Evolutionary conservation across 1,140 invertebrate species (phyloP), one percentile per base, ranked within the genome.

Genomic region (Reticulitermes speratus): DNA sequence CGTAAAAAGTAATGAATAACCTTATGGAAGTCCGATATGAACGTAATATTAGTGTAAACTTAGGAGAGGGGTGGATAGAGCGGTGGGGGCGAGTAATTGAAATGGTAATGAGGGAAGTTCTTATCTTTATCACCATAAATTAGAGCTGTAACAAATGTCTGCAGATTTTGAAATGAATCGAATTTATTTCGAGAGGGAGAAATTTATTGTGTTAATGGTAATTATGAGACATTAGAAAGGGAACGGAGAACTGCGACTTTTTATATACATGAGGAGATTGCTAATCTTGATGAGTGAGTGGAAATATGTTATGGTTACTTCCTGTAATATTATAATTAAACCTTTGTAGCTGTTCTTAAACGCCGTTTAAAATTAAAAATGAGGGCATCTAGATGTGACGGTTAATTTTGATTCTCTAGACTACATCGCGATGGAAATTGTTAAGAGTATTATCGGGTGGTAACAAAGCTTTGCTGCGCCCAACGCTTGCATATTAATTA

Each of bases 121-220:
- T 75, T 30, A 30, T 75, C 25, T 11, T n/a, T 30, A 1, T 11
- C 65, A 14, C 25, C n/a, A 30, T 75, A 75, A 75, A 75, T 75
- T 75, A 6, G 65, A 75, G 87, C 85, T 44, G 21, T 87, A 48
- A 84, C 65, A n/a, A 82, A n/a, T 32, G 48, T 75, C 38, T 59
- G 21, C 38, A 52, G 85, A 86, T 87, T 48, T 82, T 32, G 19
- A 59, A 75, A 12, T 84, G 83, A 48, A 82, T 75, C 65, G 65
- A 75, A 75, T 75, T 75, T 30, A 75, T 75, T 75, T 75, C n/a
- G n/a, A n/a, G n/a, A 30, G 65, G n/a, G 0, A 75, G 65, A 75
- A 75, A 30, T 75, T 75, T 30, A 75, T 75, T 75, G n/a, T 75
- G 65, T 30, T 75, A 25, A 6, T 75, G 7, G 8, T 25, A 75